phyloP scores from a whole-genome alignment of 2,888 invertebrate species.

The Conchocele bisecta region DNA sequence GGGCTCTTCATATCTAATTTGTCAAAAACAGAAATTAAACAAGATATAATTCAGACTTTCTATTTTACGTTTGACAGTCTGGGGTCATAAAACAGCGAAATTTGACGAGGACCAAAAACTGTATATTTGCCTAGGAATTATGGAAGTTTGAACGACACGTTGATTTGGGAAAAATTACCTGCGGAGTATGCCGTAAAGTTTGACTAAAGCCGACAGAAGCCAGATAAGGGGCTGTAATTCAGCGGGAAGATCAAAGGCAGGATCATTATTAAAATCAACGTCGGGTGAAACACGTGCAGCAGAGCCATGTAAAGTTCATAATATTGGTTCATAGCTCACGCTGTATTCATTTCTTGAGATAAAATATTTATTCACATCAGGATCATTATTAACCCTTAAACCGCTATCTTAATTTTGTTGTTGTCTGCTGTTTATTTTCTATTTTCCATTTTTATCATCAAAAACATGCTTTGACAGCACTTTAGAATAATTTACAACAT shows the following conservation, averaged over 20 bases:
- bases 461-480: too few species aligned
- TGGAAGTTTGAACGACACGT: constrained; percentile 49
- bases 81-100: constrained; percentile 50
- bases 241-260: constrained; percentile 50
- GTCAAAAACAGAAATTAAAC: constrained; percentile 51
- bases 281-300: too few species aligned
- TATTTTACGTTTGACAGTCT: constrained; percentile 53
- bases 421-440: too few species aligned
- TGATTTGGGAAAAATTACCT: constrained; percentile 65
- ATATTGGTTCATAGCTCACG: too few species aligned
- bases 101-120: constrained; percentile 35
- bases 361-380: too few species aligned
- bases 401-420: too few species aligned
- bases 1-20: constrained; percentile 47
- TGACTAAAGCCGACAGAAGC: constrained; percentile 31
- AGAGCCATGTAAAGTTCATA: too few species aligned
- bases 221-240: constrained; percentile 53
- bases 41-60: constrained; percentile 53
- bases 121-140: constrained; percentile 57
- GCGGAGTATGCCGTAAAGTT: constrained; percentile 50
- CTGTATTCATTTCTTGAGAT: too few species aligned
- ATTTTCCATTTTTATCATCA: too few species aligned
- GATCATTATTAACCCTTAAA: too few species aligned
- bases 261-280: constrained; percentile 56
- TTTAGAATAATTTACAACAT: too few species aligned